Percentiles rank a stretch among this genome's conserved stretches.
phyloP scores from a whole-genome alignment of 2,888 invertebrate genomes.

The Luperina testacea region DNA sequence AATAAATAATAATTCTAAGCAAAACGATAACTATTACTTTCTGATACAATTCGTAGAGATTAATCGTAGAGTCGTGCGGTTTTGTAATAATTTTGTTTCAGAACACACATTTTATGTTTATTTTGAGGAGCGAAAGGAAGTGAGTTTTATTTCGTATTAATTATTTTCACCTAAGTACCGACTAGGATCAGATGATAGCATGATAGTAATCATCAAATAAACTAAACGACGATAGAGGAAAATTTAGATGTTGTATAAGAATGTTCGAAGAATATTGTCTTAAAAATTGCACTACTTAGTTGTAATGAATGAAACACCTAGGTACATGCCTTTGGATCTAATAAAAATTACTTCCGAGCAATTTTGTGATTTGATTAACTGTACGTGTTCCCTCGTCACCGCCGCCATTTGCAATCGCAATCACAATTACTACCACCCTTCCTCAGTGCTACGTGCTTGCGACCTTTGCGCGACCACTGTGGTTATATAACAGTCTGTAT shows the following conservation, averaged over 20 bases:
- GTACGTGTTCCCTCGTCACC: slow-evolving; percentile 74
- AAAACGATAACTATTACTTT: background rate
- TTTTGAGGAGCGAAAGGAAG: background rate
- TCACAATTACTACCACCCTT: slow-evolving; percentile 80
- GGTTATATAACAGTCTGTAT: slow-evolving; percentile 25
- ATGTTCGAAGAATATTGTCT: background rate
- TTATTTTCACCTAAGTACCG: background rate
- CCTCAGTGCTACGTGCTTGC: slow-evolving; percentile 51
- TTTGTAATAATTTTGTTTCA: background rate
- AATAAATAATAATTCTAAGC: too few relatives aligned
- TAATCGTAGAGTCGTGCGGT: background rate
- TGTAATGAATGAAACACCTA: background rate
- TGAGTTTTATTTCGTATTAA: background rate
- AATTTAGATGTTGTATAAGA: background rate
- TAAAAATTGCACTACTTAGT: background rate
- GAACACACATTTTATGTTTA: background rate
- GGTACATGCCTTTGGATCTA: slow-evolving; percentile 42
- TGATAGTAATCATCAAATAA: too few relatives aligned
- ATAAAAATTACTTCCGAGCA: slow-evolving; percentile 72
- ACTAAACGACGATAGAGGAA: background rate
- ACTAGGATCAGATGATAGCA: background rate
- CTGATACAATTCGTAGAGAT: background rate
- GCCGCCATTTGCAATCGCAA: slow-evolving; percentile 88
- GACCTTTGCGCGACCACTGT: slow-evolving; percentile 29
- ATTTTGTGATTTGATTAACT: slow-evolving; percentile 82